Conservation (phyloP, 2,113 vertebrate species). For the Rhagologus leucostigma region DNA sequence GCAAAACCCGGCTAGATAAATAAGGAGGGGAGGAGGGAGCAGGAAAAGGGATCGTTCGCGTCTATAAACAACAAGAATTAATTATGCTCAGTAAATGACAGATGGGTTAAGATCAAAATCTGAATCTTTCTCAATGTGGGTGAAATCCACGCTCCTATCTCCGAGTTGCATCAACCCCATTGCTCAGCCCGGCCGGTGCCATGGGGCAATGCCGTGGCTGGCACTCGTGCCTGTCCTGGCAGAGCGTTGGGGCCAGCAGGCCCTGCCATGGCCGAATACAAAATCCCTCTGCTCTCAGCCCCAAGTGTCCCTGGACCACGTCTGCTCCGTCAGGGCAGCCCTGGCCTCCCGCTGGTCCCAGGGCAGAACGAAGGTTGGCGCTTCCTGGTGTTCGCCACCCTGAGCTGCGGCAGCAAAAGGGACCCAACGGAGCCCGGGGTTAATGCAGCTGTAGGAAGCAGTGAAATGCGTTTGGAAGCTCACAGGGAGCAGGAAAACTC, state of each 20-base stretch:
- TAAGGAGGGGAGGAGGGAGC: neutral
- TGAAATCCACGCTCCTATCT: constrained; percentile 36
- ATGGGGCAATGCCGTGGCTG: neutral
- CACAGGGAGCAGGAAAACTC: neutral
- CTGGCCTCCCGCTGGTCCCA: neutral
- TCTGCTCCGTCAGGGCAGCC: neutral
- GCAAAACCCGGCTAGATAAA: constrained; percentile 73
- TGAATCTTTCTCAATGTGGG: constrained; percentile 36
- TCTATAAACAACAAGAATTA: constrained; percentile 44
- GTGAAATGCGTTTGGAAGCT: neutral
- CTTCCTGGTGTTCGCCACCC: neutral
- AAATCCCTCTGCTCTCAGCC: neutral
- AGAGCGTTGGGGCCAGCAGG: neutral
- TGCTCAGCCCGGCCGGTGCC: neutral
- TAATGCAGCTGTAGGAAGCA: neutral
- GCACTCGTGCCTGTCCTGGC: neutral
- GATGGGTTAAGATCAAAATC: constrained; percentile 42
- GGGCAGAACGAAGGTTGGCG: neutral
- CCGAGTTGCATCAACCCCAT: neutral
- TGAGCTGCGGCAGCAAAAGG: neutral
- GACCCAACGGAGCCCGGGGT: neutral
- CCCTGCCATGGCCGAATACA: rapidly evolving
- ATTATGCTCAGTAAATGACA: neutral
- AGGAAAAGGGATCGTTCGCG: neutral
- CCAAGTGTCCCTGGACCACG: neutral